phyloP scores from a whole-genome alignment of 2,888 invertebrate species.

The Drosophila conformis region DNA sequence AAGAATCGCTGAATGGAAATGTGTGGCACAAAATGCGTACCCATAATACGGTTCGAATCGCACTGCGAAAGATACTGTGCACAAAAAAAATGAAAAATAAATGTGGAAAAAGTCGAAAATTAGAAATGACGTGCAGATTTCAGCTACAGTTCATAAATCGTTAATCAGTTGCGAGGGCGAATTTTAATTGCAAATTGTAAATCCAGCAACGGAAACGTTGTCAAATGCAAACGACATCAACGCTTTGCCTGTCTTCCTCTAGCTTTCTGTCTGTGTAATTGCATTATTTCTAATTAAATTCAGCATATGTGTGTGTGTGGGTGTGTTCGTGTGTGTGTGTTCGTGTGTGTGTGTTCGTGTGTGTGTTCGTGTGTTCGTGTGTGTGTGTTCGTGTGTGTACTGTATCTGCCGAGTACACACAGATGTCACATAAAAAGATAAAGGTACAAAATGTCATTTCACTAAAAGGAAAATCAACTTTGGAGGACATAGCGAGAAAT shows the following conservation, averaged over 20 bases:
- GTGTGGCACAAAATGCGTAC: constrained; percentile 1
- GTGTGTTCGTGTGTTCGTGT: constrained; percentile 7
- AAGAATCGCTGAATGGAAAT: constrained; percentile 18
- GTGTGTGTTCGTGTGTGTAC: constrained; percentile 23
- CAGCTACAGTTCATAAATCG: constrained; percentile 35
- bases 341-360: background rate
- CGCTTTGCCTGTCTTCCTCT: constrained; percentile 1
- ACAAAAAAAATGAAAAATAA: background rate
- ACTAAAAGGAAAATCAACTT: constrained; percentile 59
- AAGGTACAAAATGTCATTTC: constrained; percentile 51
- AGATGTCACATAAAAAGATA: constrained; percentile 24
- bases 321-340: constrained; percentile 2
- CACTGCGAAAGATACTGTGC: background rate
- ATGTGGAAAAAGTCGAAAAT: background rate
- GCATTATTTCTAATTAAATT: constrained; percentile 61
- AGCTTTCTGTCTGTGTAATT: constrained; percentile 22
- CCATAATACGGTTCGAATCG: constrained; percentile 1
- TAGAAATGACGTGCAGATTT: constrained; percentile 12
- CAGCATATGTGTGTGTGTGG: constrained; percentile 8
- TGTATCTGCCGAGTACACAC: constrained; percentile 26
- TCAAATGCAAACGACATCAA: constrained; percentile 33
- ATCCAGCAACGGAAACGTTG: constrained; percentile 21
- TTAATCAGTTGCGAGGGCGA: constrained; percentile 27
- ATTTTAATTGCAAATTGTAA: constrained; percentile 46
- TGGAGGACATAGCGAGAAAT: constrained; percentile 66